Evolutionary conservation across 2,797 vertebrate genomes (phyloP).

Genomic region (Stomatorhinus walkeri): DNA sequence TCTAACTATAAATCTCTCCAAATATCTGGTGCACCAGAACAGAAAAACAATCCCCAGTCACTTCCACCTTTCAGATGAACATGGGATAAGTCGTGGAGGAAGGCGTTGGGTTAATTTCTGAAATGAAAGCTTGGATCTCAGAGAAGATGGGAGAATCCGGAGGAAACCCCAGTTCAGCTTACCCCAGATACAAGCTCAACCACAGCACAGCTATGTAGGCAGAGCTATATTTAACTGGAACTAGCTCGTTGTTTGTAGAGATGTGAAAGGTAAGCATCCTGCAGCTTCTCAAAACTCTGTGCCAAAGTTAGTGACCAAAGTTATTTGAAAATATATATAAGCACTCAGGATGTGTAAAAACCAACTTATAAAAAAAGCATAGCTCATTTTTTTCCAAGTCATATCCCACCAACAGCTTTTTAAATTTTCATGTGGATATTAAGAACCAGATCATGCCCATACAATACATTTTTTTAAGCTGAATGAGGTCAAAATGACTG

Average conservation of each 20-base stretch:
- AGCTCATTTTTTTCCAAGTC: not conserved
- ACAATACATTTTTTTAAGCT: not conserved
- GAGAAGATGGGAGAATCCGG: not conserved
- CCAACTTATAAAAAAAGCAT: not conserved
- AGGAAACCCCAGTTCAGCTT: not conserved
- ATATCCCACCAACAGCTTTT: not conserved
- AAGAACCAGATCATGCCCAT: not conserved
- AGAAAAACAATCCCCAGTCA: slow-evolving; percentile 26
- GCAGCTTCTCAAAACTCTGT: not conserved
- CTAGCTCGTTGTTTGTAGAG: not conserved
- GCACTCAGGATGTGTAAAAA: not conserved
- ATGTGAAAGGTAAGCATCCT: not conserved
- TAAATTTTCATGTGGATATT: not conserved
- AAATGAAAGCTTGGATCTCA: not conserved
- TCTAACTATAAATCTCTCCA: slow-evolving; percentile 42
- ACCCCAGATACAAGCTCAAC: not conserved
- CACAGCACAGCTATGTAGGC: no score
- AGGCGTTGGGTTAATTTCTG: not conserved
- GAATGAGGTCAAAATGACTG: not conserved
- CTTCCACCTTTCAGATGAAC: not conserved
- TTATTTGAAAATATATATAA: not conserved
- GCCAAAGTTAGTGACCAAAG: not conserved
- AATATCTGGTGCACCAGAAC: slow-evolving; percentile 17
- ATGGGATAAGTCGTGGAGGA: not conserved
- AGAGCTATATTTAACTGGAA: not conserved